A percentile compares a stretch with the other conserved stretches of the same genome.
Conservation (phyloP, 2,113 vertebrate species). For the Corvus hawaiiensis region DNA sequence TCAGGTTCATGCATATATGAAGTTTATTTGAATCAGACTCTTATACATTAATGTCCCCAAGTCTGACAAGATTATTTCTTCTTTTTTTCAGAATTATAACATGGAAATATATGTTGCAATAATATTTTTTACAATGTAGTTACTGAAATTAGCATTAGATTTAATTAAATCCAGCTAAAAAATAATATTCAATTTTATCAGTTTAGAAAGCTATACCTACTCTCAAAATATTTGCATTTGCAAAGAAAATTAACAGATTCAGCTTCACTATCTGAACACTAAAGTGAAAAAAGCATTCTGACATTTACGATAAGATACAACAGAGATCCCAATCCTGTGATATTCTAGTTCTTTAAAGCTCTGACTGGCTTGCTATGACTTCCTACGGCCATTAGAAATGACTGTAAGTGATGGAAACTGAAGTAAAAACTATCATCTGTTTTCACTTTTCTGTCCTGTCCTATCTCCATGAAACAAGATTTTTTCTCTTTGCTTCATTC, state of each 20-base stretch:
- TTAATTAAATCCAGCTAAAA: conserved; percentile 12
- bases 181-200: background rate
- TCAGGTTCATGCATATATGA: background rate
- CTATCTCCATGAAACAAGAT: background rate
- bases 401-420: background rate
- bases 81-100: background rate
- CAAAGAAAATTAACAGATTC: background rate
- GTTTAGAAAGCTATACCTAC: background rate
- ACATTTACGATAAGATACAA: background rate
- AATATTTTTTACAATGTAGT: background rate
- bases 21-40: background rate
- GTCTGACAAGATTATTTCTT: background rate
- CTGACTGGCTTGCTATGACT: background rate
- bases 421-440: background rate
- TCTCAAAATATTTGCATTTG: background rate
- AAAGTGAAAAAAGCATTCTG: background rate
- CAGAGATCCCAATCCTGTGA: background rate
- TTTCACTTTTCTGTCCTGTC: background rate
- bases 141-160: conserved; percentile 7
- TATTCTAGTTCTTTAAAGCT: background rate
- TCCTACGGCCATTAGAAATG: background rate
- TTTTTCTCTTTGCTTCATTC: background rate
- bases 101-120: background rate
- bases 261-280: background rate
- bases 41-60: background rate